Evolutionary conservation across 2,113 vertebrate genomes (phyloP), one percentile per base, ranked within the genome.

Genomic region (Pelecanoides urinatrix): DNA sequence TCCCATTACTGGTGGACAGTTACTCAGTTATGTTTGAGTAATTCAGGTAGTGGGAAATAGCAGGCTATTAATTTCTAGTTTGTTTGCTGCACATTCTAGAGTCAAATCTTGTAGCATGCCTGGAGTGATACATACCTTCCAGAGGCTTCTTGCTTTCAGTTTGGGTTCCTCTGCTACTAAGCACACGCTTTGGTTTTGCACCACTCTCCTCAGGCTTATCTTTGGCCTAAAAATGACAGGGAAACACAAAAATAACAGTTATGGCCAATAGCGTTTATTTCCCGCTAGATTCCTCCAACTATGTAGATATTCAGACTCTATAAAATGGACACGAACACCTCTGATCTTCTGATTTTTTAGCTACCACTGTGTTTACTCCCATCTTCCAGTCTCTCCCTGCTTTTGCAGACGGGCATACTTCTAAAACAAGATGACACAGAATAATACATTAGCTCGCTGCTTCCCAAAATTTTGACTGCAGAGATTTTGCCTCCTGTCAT

Each of bases 171-270:
- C 96, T 96, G 86, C 94, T 94, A 78, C 91, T 97, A 81, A 96
- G 77, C 4, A 38, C 90, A 84, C 96, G 96, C 92, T 98, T 98
- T 26, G 97, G 96, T 78, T 98, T 98, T 68, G 94, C 92, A 78
- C 93, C 98, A 47, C 97, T 97, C 73, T 98, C 98, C 75, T 98
- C 98, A 34, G 94, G 94, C 78, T 96, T 97, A 89, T 98, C 98
- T 96, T 98, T 98, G 92, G 97, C 98, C 98, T 98, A 94, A 96
- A 97, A 97, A 83, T 27, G 25, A 53, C 49, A 70, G 38, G 5
- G 16, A 26, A 93, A 95, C 47, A 94, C 32, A 94, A 38, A 70
- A 88, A 61, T 14, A 66, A 40, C 25, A 76, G 56, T 89, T 68
- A 77, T 12, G 52, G 55, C 44, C 40, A 61, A 36, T 44, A 65